phyloP scores from a whole-genome alignment of 2,113 vertebrate genomes.

The Antechinus flavipes region DNA sequence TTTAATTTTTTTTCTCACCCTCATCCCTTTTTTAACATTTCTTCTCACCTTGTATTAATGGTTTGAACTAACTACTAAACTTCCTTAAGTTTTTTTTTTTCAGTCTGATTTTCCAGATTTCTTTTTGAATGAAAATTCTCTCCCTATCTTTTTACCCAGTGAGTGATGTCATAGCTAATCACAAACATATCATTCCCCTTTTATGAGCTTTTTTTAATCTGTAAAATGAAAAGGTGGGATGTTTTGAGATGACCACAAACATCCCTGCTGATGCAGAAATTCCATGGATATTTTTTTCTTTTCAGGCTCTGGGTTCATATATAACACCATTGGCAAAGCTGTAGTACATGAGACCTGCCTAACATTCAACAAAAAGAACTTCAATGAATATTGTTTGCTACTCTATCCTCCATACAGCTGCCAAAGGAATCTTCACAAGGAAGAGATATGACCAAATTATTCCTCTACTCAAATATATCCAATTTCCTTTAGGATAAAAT shows the following conservation, averaged over 20 bases:
- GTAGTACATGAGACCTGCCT: not conserved
- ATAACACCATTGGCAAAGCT: not conserved
- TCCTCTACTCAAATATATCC: not conserved
- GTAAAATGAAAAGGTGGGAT: conserved; percentile 1
- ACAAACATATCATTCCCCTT: not conserved
- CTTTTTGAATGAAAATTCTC: not conserved
- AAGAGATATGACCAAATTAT: not conserved
- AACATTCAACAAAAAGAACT: not conserved
- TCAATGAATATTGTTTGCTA: not conserved
- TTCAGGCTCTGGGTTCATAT: not conserved
- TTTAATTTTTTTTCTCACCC: not conserved
- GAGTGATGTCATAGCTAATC: conserved; percentile 36
- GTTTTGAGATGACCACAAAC: not conserved
- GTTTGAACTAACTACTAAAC: not conserved
- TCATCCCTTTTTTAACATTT: not conserved
- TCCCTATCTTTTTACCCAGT: conserved; percentile 7
- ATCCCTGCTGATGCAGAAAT: not conserved
- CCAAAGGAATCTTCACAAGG: not conserved
- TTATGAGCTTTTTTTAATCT: conserved; percentile 1
- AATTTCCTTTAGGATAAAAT: not conserved
- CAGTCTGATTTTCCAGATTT: not conserved
- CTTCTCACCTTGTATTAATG: not conserved
- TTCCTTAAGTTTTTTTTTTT: not conserved
- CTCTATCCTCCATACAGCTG: not conserved
- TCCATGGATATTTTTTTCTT: not conserved